Evolutionary conservation across 1,140 invertebrate genomes (phyloP), one percentile per base, ranked within the genome.

Genomic region (Drosophila oshimai): DNA sequence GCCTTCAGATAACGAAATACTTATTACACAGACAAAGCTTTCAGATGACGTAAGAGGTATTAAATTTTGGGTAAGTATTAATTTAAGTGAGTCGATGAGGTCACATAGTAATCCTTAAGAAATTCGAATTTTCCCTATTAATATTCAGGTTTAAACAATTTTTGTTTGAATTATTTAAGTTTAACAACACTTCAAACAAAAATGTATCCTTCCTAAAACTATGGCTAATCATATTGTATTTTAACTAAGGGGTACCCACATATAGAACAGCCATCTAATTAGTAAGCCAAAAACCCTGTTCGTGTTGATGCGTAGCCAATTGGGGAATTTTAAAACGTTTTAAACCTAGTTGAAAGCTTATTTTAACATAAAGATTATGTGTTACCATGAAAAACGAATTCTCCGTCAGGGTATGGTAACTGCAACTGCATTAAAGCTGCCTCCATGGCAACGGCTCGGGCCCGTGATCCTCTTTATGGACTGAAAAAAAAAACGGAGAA

Each of bases 1-100:
- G 17, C 10, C 2, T 6, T 9, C 6, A 46, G 70, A 76, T 81
- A 80, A 72, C 39, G 6, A 53, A 76, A 71, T 76, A 58, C 75
- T 72, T 75, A 57, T 70, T 39, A 22, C 34, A 5, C 18, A 6
- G 33, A 4, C n/a, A 13, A 39, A 47, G 41, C 34, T 55, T 57
- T 69, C 55, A 10, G 12, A 44, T 51, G 33, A 26, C 31, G 12
- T 33, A 13, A 7, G n/a, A 13, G 26, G 10, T 18, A 13, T 9
- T 17, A 24, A 41, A 24, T 31, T 31, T 10, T 12, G 6, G 18
- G 3, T 12, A 37, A 22, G 13, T 17, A 46, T 29, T 53, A 41
- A 41, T 61, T 55, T 12, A 13, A 7, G n/a, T 7, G 4, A 2
- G 13, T 26, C 12, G 6, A 44, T 9, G 4, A n/a, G 1, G 10